Evolutionary conservation across 2,888 invertebrate species (phyloP), one percentile per base, ranked within the genome.

Genomic region (Silvanus unidentatus): DNA sequence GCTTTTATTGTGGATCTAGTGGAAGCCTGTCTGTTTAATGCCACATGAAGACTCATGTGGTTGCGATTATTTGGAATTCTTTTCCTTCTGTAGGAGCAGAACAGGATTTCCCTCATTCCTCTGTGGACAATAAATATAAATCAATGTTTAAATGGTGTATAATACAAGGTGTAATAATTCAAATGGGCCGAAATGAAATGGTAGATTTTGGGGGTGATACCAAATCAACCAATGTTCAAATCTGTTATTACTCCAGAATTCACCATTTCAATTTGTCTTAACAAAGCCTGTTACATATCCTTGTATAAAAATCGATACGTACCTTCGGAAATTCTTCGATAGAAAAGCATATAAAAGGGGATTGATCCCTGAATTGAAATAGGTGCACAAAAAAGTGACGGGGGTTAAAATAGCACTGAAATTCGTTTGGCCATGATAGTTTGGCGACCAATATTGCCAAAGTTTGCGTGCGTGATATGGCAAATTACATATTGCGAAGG

Each of bases 301-400:
- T 22, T 8, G 22, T 22, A 5, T 22, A 22, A 22, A 5, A 3
- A 22, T n/a, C n/a, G 8, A 22, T 22, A 8, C 8, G 3, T 8
- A 71, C 70, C 69, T 64, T 52, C 71, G 59, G 66, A 84, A 84
- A 59, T 81, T 79, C 32, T 77, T 75, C 2, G 82, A 83, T 42
- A 94, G 75, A 67, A 94, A 89, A 2, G 93, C 93, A 72, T 94
- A 95, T 6, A 95, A 77, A 41, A 94, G 74, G 0, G 94, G 94
- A 73, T 95, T 94, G 51, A 94, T 80, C 39, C 86, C 93, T 12
- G 91, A 92, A 75, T 94, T 93, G 71, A 88, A 82, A 69, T 92
- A 95, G 35, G 92, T 82, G 56, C 91, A 79, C 49, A 94, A 80
- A 71, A 89, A 92, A 15, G 91, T 90, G 48, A 90, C 77, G 1